Evolutionary conservation across 2,888 invertebrate species (phyloP), one percentile per base, ranked within the genome.

Genomic region (Apeira syringaria): DNA sequence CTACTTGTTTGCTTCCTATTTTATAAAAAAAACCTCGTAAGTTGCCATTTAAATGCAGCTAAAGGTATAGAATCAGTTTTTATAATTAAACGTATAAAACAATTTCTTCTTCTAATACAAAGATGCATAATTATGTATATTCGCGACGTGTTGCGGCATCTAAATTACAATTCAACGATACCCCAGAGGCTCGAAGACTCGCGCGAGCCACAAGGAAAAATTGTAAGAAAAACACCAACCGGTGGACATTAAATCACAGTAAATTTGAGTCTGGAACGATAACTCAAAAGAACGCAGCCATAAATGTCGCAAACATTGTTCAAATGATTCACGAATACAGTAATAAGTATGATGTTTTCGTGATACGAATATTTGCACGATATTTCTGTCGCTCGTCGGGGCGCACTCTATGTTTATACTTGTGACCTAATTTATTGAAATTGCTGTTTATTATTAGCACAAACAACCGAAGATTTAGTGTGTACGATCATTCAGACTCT

Each of bases 251-350:
- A 84, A 86, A 84, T 84, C 84, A 79, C 74, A 74, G 77, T 75
- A 75, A 79, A 80, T 81, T 81, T 77, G 76, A 74, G 80, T 71
- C 74, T 76, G 77, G 72, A 74, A 75, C 78, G 79, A 83, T 86
- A 85, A 84, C 76, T 85, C 80, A 81, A 64, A 66, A 70, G 74
- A 74, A 74, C 70, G 73, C 72, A 47, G 76, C 83, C 78, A 84
- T 86, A 83, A 84, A 75, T 85, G 84, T 84, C 85, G 68, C 80
- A 74, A 76, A 77, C 84, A 86, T 79, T 80, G 80, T 80, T 76
- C 76, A 60, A 70, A 78, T 84, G 83, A 85, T 84, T 84, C 82
- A 85, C 80, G 81, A 76, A 73, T 73, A 72, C 64, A 55, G 68
- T 76, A 75, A 76, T 79, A 77, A 70, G 68, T 68, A 77, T 70